phyloP scores from a whole-genome alignment of 2,113 vertebrate species.

The Leptosomus discolor region DNA sequence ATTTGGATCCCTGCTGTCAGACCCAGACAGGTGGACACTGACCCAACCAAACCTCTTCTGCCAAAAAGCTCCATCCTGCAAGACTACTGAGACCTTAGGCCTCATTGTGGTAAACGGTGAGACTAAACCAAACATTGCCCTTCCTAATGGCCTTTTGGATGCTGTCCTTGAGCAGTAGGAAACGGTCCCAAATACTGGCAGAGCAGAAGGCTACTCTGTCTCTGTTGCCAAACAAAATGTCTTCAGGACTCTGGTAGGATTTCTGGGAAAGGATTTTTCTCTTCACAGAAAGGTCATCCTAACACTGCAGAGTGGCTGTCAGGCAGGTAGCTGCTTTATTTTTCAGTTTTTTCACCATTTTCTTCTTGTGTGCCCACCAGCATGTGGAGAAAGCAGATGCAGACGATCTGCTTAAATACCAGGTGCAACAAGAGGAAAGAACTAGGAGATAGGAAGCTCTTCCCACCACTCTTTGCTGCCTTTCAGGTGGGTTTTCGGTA shows the following conservation, averaged over 20 bases:
- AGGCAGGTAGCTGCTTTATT: neutral
- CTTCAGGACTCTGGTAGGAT: neutral
- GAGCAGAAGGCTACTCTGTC: neutral
- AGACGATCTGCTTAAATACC: neutral
- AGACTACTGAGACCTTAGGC: neutral
- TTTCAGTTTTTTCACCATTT: neutral
- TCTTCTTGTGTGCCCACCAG: neutral
- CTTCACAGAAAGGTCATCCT: neutral
- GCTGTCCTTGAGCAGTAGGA: neutral
- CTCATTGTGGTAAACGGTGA: neutral
- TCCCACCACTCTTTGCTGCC: neutral
- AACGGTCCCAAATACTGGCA: neutral
- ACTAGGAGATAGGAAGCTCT: neutral
- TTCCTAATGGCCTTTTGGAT: neutral
- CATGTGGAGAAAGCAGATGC: rapidly evolving
- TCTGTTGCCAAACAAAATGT: neutral
- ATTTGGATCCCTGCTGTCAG: neutral
- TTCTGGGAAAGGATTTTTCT: neutral
- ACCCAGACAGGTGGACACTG: neutral
- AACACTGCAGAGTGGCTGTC: neutral
- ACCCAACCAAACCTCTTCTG: neutral
- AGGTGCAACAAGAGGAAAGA: neutral
- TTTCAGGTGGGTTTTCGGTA: neutral
- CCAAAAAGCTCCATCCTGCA: neutral
- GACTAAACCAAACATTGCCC: neutral